Evolutionary conservation across 2,888 invertebrate genomes (phyloP), one percentile per base, ranked within the genome.

Genomic region (Dicycla oo): DNA sequence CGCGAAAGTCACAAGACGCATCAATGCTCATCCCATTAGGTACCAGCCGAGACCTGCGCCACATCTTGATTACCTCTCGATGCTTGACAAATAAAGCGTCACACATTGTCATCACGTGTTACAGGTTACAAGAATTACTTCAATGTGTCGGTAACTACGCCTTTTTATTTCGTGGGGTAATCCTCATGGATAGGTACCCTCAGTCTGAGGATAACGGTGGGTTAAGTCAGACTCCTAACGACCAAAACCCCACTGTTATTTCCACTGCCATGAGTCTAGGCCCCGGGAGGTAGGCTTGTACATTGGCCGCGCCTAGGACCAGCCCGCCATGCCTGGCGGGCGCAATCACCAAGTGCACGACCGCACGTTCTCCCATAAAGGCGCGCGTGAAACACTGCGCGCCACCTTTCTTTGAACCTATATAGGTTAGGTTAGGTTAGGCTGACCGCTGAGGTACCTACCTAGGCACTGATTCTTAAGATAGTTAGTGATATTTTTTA

Each of bases 1-100:
- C 67, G 67, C 67, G 49, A 56, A 34, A 18, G 20, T 74, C 45
- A 38, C 51, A 63, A 58, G 53, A 18, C 58, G 18, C 30, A n/a
- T 26, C 26, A 53, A 6, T 18, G 73, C 15, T 51, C 56, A 13
- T 34, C 49, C 43, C 49, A 18, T 58, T 18, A n/a, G n/a, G n/a
- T n/a, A 73, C 38, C 38, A 3, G 15, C 11, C n/a, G 1, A 23
- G 38, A 34, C 30, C 40, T 56, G 23, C 40, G 61, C 56, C 40
- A 20, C n/a, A 40, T 13, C 11, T 8, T n/a, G 20, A 40, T 26
- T 40, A n/a, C n/a, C n/a, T n/a, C n/a, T 11, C 11, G 7, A 18
- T n/a, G 11, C 20, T 38, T 45, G 2, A 38, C 15, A 6, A 60
- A 47, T 26, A 15, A 45, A n/a, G 5, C 8, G 10, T 51, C 18